Percentiles rank a stretch among this genome's conserved stretches.
phyloP scores from a whole-genome alignment of 2,797 vertebrate species.

The Sylvia borin region DNA sequence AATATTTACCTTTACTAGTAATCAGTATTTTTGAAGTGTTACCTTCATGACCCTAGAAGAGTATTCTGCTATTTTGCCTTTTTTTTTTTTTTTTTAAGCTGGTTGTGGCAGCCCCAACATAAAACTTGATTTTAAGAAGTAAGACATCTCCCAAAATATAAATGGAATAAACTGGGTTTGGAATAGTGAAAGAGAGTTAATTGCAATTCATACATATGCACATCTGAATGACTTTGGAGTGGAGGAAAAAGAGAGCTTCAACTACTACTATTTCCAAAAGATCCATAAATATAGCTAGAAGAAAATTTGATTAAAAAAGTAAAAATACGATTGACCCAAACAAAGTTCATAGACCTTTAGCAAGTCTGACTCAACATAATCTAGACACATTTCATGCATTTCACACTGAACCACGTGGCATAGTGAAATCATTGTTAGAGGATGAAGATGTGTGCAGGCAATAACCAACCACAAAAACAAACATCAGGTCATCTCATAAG shows the following conservation, averaged over 20 bases:
- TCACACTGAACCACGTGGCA: background rate
- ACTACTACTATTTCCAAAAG: background rate
- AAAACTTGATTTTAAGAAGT: background rate
- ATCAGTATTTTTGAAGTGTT: background rate
- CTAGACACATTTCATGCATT: slow-evolving; percentile 42
- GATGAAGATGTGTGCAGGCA: background rate
- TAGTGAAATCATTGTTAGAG: slow-evolving; percentile 15
- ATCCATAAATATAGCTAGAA: background rate
- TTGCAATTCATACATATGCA: background rate
- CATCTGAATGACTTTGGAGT: background rate
- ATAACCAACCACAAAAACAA: background rate
- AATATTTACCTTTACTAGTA: background rate
- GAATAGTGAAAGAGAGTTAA: background rate
- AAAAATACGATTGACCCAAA: background rate
- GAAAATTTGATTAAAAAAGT: background rate
- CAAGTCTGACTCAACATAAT: background rate
- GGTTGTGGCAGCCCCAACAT: background rate
- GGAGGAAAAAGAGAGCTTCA: background rate
- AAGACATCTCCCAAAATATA: background rate
- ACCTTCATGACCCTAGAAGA: background rate
- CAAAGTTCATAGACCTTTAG: background rate
- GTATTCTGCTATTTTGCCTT: background rate
- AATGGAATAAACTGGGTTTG: background rate
- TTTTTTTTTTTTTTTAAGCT: too few relatives aligned
- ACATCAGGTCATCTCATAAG: background rate